Evolutionary conservation across 1,140 invertebrate species (phyloP), one percentile per base, ranked within the genome.

Genomic region (Watersipora subatra): DNA sequence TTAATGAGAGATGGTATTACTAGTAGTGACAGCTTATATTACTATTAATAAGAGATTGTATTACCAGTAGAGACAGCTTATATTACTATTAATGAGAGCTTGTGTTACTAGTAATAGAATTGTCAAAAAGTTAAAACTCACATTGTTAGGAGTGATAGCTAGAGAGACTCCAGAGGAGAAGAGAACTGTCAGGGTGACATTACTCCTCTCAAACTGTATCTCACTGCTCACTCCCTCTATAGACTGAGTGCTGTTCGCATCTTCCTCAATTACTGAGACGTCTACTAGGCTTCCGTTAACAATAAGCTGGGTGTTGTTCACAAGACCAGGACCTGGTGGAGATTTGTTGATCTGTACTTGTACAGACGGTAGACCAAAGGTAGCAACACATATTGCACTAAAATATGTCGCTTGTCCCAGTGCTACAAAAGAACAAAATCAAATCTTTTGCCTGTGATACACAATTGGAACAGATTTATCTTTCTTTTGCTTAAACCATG

Each of bases 371-470:
- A 22, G 27, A n/a, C 29, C 26, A 29, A 19, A 7, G 19, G 56
- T 66, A 26, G 63, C 65, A 2, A 67, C 69, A 28, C 62, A 69
- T 58, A 72, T 66, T 1, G 64, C 70, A 27, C 58, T 66, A 61
- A 69, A 71, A n/a, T 70, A 61, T 3, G 71, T 70, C 1, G 70
- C 34, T 46, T 46, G 34, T 46, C 34, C 34, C 34, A 46, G 34
- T 12, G 7, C 34, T 46, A 46, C n/a, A n/a, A n/a, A n/a, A n/a
- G n/a, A n/a, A n/a, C n/a, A n/a, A n/a, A n/a, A n/a, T n/a, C n/a
- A n/a, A n/a, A n/a, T n/a, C n/a, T n/a, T n/a, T n/a, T n/a, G n/a
- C n/a, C n/a, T n/a, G n/a, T n/a, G n/a, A n/a, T n/a, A n/a, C n/a
- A n/a, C n/a, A n/a, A n/a, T n/a, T n/a, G n/a, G n/a, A n/a, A n/a